Base-by-base conservation (phyloP, 1,140 invertebrate species). In the Zaprionus kolodkinae region DNA sequence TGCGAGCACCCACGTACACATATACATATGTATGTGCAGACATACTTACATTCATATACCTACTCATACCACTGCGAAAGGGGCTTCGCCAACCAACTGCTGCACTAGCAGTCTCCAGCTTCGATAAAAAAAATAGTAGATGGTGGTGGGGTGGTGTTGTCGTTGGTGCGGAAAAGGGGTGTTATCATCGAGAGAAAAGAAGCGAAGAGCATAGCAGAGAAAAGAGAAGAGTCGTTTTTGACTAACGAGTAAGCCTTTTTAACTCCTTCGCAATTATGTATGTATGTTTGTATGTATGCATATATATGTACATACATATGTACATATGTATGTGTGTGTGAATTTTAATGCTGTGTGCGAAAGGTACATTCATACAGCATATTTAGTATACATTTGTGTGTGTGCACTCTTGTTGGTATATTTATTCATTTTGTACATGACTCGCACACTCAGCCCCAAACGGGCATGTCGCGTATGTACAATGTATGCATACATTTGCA, bases 211-310 rank as follows among this genome's bases (percentile, higher is more conserved):
- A 17, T n/a, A 60, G 63, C 21, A 11, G 10, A 72, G 45, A 68
- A 50, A 30, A 60, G 27, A 54, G 43, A 6, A 45, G n/a, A 45
- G 30, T 45, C 48, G 72, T 68, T 70, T 68, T 80, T 79, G 63
- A 79, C 79, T 81, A 81, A 79, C 79, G 64, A 79, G 68, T 68
- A 76, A 76, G 72, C 55, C 64, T 79, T 76, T 67, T 81, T 80
- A 81, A 81, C 78, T 81, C 76, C 72, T 78, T 81, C 59, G 59
- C 69, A 80, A 81, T 81, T 81, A 81, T 75, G 60, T 79, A 64
- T 69, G 52, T 71, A 54, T 38, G 10, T 63, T 36, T 25, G 10
- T 35, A 43, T 54, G 21, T 57, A 3, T 27, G n/a, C 15, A 45
- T n/a, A 43, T 64, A 38, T 43, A 11, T 69, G 33, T 17, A 38